Evolutionary conservation across 1,140 invertebrate genomes (phyloP), one percentile per base, ranked within the genome.

Genomic region (Mamestra configurata): DNA sequence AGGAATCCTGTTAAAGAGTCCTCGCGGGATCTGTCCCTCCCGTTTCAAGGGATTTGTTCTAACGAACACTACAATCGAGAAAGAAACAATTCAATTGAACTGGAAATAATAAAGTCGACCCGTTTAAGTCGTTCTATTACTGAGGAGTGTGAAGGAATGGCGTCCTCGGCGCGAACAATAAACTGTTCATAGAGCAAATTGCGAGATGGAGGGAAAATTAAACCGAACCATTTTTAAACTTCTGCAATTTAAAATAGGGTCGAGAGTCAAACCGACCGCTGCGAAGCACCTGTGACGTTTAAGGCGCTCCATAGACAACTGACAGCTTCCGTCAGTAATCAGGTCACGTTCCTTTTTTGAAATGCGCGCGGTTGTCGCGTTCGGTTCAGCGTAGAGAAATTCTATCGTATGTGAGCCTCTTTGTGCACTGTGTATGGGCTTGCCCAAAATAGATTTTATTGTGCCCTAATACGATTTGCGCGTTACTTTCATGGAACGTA

Each of bases 341-440:
- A 93, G 93, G 93, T 91, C 93, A 94, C 92, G 92, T 91, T 92
- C 91, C 88, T 92, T 93, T 93, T 93, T 90, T 89, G 90, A 92
- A 92, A 91, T 80, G 82, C 82, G 84, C 86, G 86, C 86, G 87
- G 84, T 87, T 88, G 86, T 84, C 84, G 87, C 82, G 83, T 84
- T 84, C 85, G 80, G 75, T 77, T 77, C 61, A 68, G 59, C 59
- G 84, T 84, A 83, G 85, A 87, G 86, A 87, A 87, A 88, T 89
- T 86, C 78, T 87, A 77, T 83, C 81, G 84, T 85, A 85, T 90
- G 90, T 89, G 86, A 81, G 64, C 83, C 79, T 78, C 75, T 88
- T 85, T 88, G 86, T 88, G 79, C 79, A 79, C 79, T 40, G 35
- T 57, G 37, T 72, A 79, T 81, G 81, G 64, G 18, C 40, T 13